Evolutionary conservation across 2,797 vertebrate genomes (phyloP).

Genomic region (Rhabdophis nuchalis): DNA sequence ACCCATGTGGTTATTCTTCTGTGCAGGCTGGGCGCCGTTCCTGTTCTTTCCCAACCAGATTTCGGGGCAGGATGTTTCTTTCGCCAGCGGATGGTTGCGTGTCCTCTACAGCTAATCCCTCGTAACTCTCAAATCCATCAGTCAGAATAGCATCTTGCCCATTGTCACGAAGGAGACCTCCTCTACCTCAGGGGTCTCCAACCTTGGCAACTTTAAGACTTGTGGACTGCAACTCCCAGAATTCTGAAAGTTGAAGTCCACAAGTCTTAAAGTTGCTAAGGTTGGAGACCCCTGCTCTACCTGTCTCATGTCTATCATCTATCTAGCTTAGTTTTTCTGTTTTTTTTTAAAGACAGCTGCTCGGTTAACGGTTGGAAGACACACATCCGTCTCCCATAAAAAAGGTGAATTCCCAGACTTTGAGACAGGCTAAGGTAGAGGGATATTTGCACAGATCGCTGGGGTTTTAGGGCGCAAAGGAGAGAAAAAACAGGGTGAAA

Average conservation of each 20-base stretch:
- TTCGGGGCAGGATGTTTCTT: neutral
- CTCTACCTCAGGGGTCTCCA: no score
- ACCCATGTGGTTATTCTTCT: neutral
- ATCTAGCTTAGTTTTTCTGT: no score
- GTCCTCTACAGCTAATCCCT: neutral
- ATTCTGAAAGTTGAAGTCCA: no score
- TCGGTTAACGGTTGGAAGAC: no score
- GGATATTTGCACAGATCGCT: neutral
- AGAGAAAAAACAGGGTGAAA: neutral
- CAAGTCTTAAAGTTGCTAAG: no score
- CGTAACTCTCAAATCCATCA: neutral
- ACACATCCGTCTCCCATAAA: rapidly evolving
- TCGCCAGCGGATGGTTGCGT: neutral
- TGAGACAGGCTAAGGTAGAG: neutral
- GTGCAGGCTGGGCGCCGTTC: no score
- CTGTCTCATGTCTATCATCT: no score
- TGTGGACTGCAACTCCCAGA: no score
- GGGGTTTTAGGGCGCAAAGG: neutral
- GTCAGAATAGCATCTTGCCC: neutral
- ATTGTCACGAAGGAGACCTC: no score
- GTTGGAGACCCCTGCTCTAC: no score
- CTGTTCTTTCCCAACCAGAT: neutral
- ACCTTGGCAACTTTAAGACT: no score
- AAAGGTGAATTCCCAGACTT: neutral
- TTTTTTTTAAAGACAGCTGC: neutral